These are phyloP conservation scores for Amblyopsis rosae DNA, from an alignment of 2,113 vertebrate genomes.

Conservation along the genomic window DNA sequence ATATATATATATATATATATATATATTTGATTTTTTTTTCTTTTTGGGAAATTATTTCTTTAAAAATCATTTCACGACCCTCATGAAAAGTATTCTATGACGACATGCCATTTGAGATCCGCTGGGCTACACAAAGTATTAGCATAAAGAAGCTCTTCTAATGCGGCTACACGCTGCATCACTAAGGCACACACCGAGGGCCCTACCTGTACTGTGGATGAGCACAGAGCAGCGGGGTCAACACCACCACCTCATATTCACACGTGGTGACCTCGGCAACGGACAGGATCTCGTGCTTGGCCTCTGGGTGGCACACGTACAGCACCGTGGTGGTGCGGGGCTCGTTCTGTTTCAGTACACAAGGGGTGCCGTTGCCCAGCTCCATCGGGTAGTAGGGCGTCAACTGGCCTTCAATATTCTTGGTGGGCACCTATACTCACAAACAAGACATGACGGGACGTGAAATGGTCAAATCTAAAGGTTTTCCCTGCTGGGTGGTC, in stretches of 20 bases:
- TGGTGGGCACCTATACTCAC: conserved; percentile 73
- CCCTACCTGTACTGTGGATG: conserved; percentile 95
- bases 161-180: too few relatives aligned
- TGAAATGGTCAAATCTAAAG: background rate
- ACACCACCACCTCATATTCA: conserved; percentile 96
- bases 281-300: conserved; percentile 96
- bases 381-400: conserved; percentile 90
- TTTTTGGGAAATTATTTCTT: too few relatives aligned
- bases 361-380: conserved; percentile 94
- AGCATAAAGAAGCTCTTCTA: too few relatives aligned
- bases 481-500: too few relatives aligned
- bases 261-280: conserved; percentile 96
- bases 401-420: conserved; percentile 98
- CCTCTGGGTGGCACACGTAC: conserved; percentile 97
- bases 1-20: too few relatives aligned
- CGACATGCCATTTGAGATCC: too few relatives aligned
- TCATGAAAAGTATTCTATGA: too few relatives aligned
- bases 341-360: conserved; percentile 86
- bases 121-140: too few relatives aligned
- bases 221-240: conserved; percentile 92
- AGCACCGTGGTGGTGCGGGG: conserved; percentile 87
- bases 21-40: too few relatives aligned
- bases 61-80: too few relatives aligned
- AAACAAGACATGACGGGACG: background rate
- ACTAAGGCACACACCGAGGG: too few relatives aligned